Percentiles rank a stretch among this genome's conserved stretches.
Conservation (phyloP, 2,888 invertebrate species). For the Lissonota sp. region DNA sequence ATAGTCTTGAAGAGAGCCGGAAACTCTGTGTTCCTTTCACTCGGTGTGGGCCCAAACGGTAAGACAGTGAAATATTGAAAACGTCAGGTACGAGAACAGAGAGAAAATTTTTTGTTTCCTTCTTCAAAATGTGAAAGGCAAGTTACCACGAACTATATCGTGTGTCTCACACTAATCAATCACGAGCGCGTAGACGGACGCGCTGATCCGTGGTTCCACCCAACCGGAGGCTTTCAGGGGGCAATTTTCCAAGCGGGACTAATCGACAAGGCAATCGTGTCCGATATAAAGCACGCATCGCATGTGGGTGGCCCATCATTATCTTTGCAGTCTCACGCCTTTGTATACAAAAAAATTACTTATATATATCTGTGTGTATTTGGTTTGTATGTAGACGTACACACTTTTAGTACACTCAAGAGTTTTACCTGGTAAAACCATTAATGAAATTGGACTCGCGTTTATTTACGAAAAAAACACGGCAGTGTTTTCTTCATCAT, state of each 20-base stretch:
- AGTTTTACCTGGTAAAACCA: neutral
- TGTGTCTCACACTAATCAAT: constrained; percentile 78
- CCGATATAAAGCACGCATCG: constrained; percentile 69
- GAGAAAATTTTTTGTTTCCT: neutral
- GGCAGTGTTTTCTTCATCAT: too few relatives aligned
- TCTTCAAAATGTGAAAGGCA: constrained; percentile 25
- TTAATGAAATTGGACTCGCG: neutral
- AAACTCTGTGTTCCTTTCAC: neutral
- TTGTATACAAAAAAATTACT: constrained; percentile 15
- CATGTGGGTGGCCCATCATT: constrained; percentile 49
- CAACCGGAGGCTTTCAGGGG: constrained; percentile 57
- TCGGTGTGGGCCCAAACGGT: neutral
- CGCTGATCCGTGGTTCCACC: constrained; percentile 19
- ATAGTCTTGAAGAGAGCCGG: neutral
- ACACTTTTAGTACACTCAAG: neutral
- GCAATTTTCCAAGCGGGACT: constrained; percentile 77
- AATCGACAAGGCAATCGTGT: constrained; percentile 70
- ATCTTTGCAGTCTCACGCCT: constrained; percentile 22
- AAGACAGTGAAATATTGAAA: constrained; percentile 30
- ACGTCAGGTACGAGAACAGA: constrained; percentile 16
- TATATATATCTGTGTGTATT: neutral
- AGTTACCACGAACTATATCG: constrained; percentile 68
- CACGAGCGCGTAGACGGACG: constrained; percentile 66
- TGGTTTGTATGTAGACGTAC: neutral
- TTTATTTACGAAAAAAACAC: constrained; percentile 3